Percentiles rank a stretch among this genome's conserved stretches.
These are phyloP conservation scores for Temnothorax nylanderi DNA, from an alignment of 1,140 invertebrate species.

Conservation along the genomic window DNA sequence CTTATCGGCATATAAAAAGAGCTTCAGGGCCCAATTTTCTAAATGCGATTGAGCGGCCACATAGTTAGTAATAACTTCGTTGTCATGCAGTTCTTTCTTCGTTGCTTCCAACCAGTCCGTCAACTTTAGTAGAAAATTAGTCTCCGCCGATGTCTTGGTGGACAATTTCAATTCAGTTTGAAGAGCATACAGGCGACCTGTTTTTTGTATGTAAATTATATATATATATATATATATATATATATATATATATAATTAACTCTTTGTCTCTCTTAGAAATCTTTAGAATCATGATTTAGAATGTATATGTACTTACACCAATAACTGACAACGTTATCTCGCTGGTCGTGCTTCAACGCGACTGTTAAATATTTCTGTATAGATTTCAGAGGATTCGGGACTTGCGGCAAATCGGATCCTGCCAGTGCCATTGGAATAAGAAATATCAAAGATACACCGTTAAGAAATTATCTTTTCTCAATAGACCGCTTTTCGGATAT, in stretches of 20 bases:
- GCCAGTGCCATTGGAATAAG: conserved; percentile 64
- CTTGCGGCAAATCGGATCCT: conserved; percentile 88
- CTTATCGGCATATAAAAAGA: conserved; percentile 97
- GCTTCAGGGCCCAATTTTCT: conserved; percentile 97
- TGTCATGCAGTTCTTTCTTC: conserved; percentile 90
- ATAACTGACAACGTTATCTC: conserved; percentile 94
- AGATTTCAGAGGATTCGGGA: conserved; percentile 92
- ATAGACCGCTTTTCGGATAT: neutral
- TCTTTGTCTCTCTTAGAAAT: neutral
- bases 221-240: too few species aligned
- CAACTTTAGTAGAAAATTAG: conserved; percentile 90
- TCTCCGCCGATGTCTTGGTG: conserved; percentile 90
- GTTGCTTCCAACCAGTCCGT: conserved; percentile 97
- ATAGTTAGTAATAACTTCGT: conserved; percentile 95
- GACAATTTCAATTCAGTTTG: conserved; percentile 90
- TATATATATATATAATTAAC: too few species aligned
- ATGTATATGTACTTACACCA: conserved; percentile 89
- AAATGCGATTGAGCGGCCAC: conserved; percentile 97
- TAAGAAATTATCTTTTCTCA: neutral
- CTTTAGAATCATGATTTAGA: neutral
- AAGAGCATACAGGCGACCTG: conserved; percentile 90
- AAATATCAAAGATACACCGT: conserved; percentile 5
- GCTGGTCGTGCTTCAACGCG: conserved; percentile 94
- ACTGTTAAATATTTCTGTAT: conserved; percentile 90
- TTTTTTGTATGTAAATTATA: conserved; percentile 72